Percentiles rank a stretch among this genome's conserved stretches.
Conservation (phyloP, 1,140 invertebrate genomes). For the Pseudomyrmex gracilis region DNA sequence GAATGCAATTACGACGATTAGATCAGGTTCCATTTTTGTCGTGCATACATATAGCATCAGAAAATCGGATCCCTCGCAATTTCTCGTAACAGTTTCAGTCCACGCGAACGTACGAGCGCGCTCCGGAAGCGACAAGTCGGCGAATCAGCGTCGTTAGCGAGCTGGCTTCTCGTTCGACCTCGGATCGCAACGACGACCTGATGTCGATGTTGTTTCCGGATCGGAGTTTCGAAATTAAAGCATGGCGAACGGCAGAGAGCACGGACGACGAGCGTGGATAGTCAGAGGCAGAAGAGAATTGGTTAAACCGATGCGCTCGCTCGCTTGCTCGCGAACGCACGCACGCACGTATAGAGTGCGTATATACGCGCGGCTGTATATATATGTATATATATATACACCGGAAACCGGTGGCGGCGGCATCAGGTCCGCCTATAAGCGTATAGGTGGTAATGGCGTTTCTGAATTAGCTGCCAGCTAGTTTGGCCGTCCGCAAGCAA, state of each 20-base stretch:
- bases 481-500: slow-evolving; percentile 85
- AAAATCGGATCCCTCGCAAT: slow-evolving; percentile 7
- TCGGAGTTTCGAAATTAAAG: slow-evolving; percentile 60
- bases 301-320: slow-evolving; percentile 23
- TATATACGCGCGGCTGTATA: slow-evolving; percentile 5
- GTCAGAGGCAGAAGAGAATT: slow-evolving; percentile 10
- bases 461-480: slow-evolving; percentile 85
- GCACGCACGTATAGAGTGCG: neutral
- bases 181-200: slow-evolving; percentile 36
- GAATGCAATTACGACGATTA: slow-evolving; percentile 9
- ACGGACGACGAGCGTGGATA: slow-evolving; percentile 7
- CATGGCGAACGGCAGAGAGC: slow-evolving; percentile 21
- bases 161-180: slow-evolving; percentile 39
- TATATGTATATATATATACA: neutral
- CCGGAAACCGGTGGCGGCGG: slow-evolving; percentile 41
- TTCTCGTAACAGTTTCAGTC: slow-evolving; percentile 6
- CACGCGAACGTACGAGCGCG: slow-evolving; percentile 9
- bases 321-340: slow-evolving; percentile 1
- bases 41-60: neutral
- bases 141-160: slow-evolving; percentile 48
- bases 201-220: slow-evolving; percentile 61
- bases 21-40: neutral
- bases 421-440: slow-evolving; percentile 76
- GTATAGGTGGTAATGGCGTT: slow-evolving; percentile 85
- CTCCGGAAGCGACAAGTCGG: slow-evolving; percentile 36